A percentile compares a stretch with the other conserved stretches of the same genome.
Evolutionary conservation across 2,797 vertebrate species (phyloP).

Genomic region (Limnodromus scolopaceus): DNA sequence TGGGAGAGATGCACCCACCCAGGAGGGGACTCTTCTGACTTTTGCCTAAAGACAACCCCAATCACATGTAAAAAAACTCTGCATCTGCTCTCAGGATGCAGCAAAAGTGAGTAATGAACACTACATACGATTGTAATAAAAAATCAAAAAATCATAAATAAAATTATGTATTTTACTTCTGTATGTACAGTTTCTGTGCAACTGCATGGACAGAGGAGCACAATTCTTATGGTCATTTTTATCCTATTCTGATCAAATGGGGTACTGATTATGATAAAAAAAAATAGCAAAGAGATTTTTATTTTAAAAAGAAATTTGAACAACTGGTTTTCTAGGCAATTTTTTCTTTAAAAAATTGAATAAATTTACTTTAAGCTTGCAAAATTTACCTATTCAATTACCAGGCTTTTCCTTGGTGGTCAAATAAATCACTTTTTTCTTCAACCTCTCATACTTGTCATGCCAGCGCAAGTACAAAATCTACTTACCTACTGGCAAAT

Average conservation of each 20-base stretch:
- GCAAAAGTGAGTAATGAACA: background rate
- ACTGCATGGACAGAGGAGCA: background rate
- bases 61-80: background rate
- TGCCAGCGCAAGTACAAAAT: conserved; percentile 30
- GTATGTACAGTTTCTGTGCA: background rate
- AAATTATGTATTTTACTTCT: background rate
- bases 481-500: conserved; percentile 22
- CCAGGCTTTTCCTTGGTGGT: background rate
- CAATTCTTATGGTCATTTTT: background rate
- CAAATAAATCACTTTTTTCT: background rate
- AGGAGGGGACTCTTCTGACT: background rate
- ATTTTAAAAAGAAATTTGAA: background rate
- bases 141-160: background rate
- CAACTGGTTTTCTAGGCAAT: background rate
- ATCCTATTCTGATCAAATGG: background rate
- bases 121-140: background rate
- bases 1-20: background rate
- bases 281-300: background rate
- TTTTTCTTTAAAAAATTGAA: background rate
- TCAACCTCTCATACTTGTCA: background rate
- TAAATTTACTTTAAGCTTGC: background rate
- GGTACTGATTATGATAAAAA: background rate
- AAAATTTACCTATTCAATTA: background rate
- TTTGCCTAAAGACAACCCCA: background rate
- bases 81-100: background rate